Percentiles rank a stretch among this genome's conserved stretches.
Evolutionary conservation across 2,888 invertebrate genomes (phyloP).

Genomic region (Xestia c-nigrum): DNA sequence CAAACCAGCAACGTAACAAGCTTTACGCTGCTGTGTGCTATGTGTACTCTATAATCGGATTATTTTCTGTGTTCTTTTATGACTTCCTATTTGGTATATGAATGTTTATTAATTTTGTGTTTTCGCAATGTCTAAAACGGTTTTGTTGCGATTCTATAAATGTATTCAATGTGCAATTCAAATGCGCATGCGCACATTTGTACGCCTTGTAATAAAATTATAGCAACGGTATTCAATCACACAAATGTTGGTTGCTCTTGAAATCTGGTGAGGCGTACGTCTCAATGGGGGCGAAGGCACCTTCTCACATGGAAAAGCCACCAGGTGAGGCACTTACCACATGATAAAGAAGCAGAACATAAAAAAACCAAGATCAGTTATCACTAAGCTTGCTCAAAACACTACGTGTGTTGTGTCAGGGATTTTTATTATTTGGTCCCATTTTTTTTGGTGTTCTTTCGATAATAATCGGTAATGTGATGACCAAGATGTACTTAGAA

Average conservation of each 20-base stretch:
- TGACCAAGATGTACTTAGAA: not conserved
- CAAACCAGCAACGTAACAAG: not conserved
- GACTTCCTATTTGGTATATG: not conserved
- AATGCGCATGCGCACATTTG: not conserved
- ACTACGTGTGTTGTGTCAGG: not conserved
- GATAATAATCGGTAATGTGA: too few relatives aligned
- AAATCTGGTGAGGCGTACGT: conserved; percentile 30
- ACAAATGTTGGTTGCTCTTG: conserved; percentile 32
- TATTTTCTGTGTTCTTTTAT: not conserved
- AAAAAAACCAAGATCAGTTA: not conserved
- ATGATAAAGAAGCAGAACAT: too few relatives aligned
- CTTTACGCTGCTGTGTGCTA: not conserved
- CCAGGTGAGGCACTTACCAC: too few relatives aligned
- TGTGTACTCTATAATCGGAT: not conserved
- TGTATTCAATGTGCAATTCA: too few relatives aligned
- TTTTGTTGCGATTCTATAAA: too few relatives aligned
- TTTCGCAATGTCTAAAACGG: not conserved
- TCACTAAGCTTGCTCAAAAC: not conserved
- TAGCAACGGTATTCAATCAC: conserved; percentile 29
- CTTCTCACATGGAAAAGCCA: not conserved
- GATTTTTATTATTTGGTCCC: not conserved
- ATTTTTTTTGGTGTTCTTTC: too few relatives aligned
- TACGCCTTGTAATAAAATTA: conserved; percentile 31
- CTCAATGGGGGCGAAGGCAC: not conserved
- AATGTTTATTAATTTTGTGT: not conserved